Percentiles rank a stretch among this genome's conserved stretches.
phyloP scores from a whole-genome alignment of 2,113 vertebrate species.

The Tragelaphus imberbis region DNA sequence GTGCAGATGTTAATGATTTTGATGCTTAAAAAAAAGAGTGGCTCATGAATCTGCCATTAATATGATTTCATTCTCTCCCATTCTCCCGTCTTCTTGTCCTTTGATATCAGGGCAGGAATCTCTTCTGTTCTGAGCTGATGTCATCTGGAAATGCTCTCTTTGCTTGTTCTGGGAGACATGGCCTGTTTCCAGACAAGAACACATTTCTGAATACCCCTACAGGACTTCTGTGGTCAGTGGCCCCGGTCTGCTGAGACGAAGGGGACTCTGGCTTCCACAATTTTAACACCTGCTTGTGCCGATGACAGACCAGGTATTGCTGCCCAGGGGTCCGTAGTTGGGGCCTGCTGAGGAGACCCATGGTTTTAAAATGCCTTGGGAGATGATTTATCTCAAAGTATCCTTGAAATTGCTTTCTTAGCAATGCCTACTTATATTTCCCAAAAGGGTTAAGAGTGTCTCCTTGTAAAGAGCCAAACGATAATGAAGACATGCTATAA shows the following conservation, averaged over 20 bases:
- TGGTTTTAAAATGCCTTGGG: not conserved
- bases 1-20: not conserved
- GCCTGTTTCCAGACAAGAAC: not conserved
- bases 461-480: not conserved
- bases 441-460: not conserved
- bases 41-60: not conserved
- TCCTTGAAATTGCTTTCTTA: not conserved
- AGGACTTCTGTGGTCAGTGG: not conserved
- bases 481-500: fast-evolving
- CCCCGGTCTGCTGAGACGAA: not conserved
- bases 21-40: not conserved
- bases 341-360: not conserved
- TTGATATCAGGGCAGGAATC: not conserved
- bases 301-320: too few relatives aligned
- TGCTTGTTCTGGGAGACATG: not conserved
- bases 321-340: fast-evolving
- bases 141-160: not conserved
- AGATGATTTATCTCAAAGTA: not conserved
- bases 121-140: not conserved
- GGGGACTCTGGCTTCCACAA: not conserved
- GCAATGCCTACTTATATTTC: not conserved
- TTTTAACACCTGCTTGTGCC: not conserved
- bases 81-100: not conserved
- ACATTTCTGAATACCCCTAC: too few relatives aligned
- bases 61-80: not conserved